These are phyloP conservation scores for Sinocyclocheilus anophthalmus DNA, from an alignment of 2,113 vertebrate genomes.

Conservation along the genomic window DNA sequence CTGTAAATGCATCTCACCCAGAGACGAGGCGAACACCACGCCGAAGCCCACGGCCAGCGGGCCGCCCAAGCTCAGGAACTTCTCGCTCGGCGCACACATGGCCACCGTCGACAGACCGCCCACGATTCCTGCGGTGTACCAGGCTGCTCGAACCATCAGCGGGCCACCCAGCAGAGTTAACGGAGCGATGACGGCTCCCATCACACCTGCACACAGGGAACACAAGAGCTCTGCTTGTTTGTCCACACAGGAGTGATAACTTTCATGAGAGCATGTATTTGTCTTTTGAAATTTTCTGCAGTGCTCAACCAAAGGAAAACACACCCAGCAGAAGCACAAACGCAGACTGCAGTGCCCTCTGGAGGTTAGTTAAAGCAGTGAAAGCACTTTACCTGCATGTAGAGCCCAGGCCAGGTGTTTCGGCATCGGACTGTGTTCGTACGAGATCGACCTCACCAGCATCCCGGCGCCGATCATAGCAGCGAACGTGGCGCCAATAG, in stretches of 20 bases:
- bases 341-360: slow-evolving; percentile 60
- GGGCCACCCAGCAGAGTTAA: slow-evolving; percentile 90
- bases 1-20: slow-evolving; percentile 76
- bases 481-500: slow-evolving; percentile 90
- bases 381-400: slow-evolving; percentile 82
- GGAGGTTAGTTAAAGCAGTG: slow-evolving; percentile 36
- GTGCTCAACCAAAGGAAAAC: too few relatives aligned
- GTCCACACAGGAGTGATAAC: too few relatives aligned
- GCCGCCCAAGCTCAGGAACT: slow-evolving; percentile 93
- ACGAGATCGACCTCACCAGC: slow-evolving; percentile 87
- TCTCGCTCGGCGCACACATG: slow-evolving; percentile 95
- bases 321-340: not conserved
- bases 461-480: slow-evolving; percentile 95
- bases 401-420: slow-evolving; percentile 95
- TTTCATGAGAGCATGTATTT: too few relatives aligned
- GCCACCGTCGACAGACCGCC: slow-evolving; percentile 94
- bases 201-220: slow-evolving; percentile 79
- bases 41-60: slow-evolving; percentile 91
- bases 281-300: too few relatives aligned
- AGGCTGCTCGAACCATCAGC: slow-evolving; percentile 90
- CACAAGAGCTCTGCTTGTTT: too few relatives aligned
- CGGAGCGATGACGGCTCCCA: slow-evolving; percentile 94
- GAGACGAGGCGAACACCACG: slow-evolving; percentile 89
- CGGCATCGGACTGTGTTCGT: slow-evolving; percentile 81
- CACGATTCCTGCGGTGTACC: slow-evolving; percentile 93